Base-by-base conservation (phyloP, 1,140 invertebrate species). In the Panagrolaimus sp. region DNA sequence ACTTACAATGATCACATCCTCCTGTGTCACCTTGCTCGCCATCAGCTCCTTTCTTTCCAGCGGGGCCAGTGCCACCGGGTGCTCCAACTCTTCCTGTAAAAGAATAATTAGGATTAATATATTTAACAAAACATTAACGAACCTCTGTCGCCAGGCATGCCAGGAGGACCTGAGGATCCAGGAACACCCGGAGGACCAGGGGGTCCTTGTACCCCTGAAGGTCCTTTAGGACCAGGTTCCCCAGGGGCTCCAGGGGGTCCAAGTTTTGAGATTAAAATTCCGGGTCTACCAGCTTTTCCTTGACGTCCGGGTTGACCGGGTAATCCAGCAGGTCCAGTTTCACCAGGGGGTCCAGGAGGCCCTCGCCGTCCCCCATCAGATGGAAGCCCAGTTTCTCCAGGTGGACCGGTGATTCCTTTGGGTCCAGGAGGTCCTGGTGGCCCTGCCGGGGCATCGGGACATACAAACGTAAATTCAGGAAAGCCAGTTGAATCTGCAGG, bases 401-500 rank as follows among this genome's bases (percentile, higher is more conserved):
- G 48, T 6, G 48, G 21, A n/a, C 66, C 66, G 9, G 63, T n/a
- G n/a, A 38, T n/a, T 38, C 66, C 66, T 64, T 68, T 47, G 12
- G 66, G 66, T 15, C 67, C 73, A 46, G 52, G 73, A 9, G n/a
- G 32, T 26, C 73, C 73, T 63, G 75, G 43, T 7, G 73, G 73
- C 5, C 73, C 73, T 26, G 76, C 76, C 28, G 44, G 70, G 17
- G 68, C 75, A 24, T 74, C 73, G 6, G 77, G 75, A 43, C 75
- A 76, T 43, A 79, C 76, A 17, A 76, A 79, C 52, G 77, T 79
- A 46, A 79, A 79, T 43, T 76, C 75, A 17, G 46, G 52, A 9
- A n/a, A 32, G 24, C 43, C 70, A 17, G 71, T 24, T 15, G 46
- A 43, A 48, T 71, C 73, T 21, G 32, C 43, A 12, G 28, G 5